These are phyloP conservation scores for Henricia sp. DNA, from an alignment of 53 echinoderm and acorn worm genomes.

Conservation along the genomic window DNA sequence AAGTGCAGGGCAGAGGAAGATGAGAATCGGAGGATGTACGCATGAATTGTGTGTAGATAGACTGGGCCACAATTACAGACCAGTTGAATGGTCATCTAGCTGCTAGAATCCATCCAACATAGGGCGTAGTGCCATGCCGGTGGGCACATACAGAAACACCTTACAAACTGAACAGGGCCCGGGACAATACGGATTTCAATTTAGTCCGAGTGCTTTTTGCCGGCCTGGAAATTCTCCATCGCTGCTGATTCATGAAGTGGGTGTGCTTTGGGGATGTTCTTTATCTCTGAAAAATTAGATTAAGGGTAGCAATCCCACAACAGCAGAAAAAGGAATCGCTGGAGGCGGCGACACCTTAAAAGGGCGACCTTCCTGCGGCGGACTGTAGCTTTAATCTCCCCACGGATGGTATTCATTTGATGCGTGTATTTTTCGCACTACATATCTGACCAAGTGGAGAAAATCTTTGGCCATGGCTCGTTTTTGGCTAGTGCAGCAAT, in stretches of 20 bases:
- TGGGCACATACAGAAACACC: slow-evolving; percentile 29
- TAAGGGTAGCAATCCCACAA: slow-evolving; percentile 34
- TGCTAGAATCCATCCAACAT: no score
- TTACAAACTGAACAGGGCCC: neutral
- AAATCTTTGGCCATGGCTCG: no score
- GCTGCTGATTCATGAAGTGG: neutral
- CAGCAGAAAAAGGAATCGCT: neutral
- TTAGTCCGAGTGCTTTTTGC: slow-evolving; percentile 43
- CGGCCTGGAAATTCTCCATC: neutral
- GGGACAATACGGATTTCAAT: slow-evolving; percentile 47
- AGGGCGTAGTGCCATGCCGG: neutral
- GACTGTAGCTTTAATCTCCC: no score
- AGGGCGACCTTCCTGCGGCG: no score
- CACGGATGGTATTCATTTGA: no score
- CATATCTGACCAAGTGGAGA: no score
- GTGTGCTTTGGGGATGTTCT: neutral
- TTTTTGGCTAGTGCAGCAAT: no score
- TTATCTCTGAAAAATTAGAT: slow-evolving; percentile 9
- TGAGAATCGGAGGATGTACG: neutral
- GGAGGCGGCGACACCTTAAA: neutral
- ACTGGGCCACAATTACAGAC: neutral
- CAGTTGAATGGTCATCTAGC: neutral
- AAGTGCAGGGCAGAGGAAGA: no score
- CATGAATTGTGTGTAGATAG: neutral
- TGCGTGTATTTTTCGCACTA: no score